A percentile compares a stretch with the other conserved stretches of the same genome.
Conservation (phyloP, 1,140 invertebrate genomes). For the Pseudomyrmex cubaensis region DNA sequence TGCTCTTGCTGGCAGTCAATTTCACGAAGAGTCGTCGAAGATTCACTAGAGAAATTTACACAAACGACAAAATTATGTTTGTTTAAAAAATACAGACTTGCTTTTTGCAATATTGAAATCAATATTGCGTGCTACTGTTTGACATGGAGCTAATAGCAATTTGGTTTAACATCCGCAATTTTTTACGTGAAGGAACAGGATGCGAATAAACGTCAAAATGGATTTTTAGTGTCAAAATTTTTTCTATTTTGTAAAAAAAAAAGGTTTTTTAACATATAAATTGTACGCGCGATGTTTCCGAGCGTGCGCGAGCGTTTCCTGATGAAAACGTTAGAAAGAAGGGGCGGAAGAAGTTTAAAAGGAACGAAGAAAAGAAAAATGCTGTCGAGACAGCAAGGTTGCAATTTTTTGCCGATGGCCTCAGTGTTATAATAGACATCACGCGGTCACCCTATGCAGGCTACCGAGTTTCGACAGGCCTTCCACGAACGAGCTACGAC, state of each 20-base stretch:
- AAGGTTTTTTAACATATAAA: background rate
- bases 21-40: too few species aligned
- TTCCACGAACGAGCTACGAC: constrained; percentile 65
- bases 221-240: too few species aligned
- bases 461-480: constrained; percentile 57
- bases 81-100: too few species aligned
- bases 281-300: background rate
- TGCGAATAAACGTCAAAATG: too few species aligned
- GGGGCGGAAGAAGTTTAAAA: background rate
- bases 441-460: constrained; percentile 47
- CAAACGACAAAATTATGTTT: too few species aligned
- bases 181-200: too few species aligned
- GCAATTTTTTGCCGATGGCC: constrained; percentile 58
- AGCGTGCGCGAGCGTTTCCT: background rate
- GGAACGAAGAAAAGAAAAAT: constrained; percentile 7
- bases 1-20: too few species aligned
- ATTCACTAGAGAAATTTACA: too few species aligned
- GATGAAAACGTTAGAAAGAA: constrained; percentile 39
- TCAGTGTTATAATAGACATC: constrained; percentile 66
- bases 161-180: too few species aligned
- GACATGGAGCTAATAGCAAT: too few species aligned
- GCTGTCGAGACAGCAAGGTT: constrained; percentile 13
- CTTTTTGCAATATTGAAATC: too few species aligned
- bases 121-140: too few species aligned
- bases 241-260: background rate